A percentile compares a stretch with the other conserved stretches of the same genome.
phyloP scores from a whole-genome alignment of 2,888 invertebrate species.

The Timema podura region DNA sequence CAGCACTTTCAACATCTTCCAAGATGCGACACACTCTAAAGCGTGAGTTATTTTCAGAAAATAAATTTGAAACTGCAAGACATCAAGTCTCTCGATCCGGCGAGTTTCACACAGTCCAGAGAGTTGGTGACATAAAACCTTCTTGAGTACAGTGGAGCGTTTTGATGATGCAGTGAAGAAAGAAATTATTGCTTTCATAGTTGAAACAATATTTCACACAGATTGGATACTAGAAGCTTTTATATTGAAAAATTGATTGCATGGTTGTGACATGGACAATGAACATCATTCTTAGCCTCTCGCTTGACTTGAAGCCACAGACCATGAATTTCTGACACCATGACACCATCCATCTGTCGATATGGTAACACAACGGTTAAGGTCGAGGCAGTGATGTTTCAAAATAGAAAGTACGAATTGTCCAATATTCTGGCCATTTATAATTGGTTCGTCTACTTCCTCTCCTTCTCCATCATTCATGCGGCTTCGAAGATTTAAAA shows the following conservation, averaged over 20 bases:
- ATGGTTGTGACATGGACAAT: conserved; percentile 29
- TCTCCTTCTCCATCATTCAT: not conserved
- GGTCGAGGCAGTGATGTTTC: conserved; percentile 28
- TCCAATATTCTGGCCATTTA: not conserved
- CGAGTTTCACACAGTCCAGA: conserved; percentile 31
- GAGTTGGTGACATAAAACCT: conserved; percentile 22
- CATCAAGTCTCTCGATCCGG: conserved; percentile 28
- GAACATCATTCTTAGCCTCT: not conserved
- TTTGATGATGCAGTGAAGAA: conserved; percentile 27
- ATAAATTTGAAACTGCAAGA: not conserved
- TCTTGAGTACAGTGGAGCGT: not conserved
- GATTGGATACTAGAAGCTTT: not conserved
- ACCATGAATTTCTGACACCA: conserved; percentile 28
- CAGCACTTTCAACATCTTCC: not conserved
- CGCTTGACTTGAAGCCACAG: conserved; percentile 7
- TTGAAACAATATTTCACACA: conserved; percentile 28
- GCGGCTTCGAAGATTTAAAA: not conserved
- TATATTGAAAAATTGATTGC: conserved; percentile 28
- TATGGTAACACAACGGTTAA: conserved; percentile 5
- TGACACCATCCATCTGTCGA: conserved; percentile 31
- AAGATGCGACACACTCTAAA: not conserved
- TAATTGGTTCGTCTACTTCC: conserved; percentile 4
- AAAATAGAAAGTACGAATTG: not conserved
- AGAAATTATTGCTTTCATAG: conserved; percentile 25
- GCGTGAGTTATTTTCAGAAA: not conserved